These are phyloP conservation scores for Marmota flaviventris DNA, from an alignment of 2,113 vertebrate species.

Conservation along the genomic window DNA sequence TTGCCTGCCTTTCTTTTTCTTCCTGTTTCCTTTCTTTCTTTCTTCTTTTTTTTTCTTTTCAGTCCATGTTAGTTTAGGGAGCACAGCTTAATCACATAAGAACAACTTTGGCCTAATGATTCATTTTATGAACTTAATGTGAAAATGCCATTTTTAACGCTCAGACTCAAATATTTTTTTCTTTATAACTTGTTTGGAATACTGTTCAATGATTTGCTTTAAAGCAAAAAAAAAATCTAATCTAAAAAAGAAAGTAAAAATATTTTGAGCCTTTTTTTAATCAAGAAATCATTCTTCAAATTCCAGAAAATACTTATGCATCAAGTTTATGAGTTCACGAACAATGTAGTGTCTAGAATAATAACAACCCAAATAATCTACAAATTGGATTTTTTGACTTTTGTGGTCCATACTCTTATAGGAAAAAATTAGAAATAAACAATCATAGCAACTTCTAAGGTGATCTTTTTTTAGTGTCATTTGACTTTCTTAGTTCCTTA, in stretches of 20 bases:
- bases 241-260: background rate
- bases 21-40: background rate
- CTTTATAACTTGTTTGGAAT: background rate
- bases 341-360: background rate
- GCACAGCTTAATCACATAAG: background rate
- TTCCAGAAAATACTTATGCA: background rate
- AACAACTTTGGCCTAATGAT: background rate
- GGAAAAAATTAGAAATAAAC: background rate
- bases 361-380: background rate
- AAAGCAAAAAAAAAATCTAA: background rate
- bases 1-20: background rate
- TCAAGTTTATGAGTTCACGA: background rate
- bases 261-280: conserved; percentile 2
- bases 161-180: background rate
- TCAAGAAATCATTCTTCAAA: background rate
- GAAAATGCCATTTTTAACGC: background rate
- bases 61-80: background rate
- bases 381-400: background rate
- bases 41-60: background rate
- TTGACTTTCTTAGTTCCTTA: background rate
- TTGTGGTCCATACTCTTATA: background rate
- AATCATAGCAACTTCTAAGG: background rate
- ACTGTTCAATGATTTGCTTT: background rate
- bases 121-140: background rate
- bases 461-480: background rate